phyloP scores from a whole-genome alignment of 2,113 vertebrate genomes.

The Desmodus rotundus region DNA sequence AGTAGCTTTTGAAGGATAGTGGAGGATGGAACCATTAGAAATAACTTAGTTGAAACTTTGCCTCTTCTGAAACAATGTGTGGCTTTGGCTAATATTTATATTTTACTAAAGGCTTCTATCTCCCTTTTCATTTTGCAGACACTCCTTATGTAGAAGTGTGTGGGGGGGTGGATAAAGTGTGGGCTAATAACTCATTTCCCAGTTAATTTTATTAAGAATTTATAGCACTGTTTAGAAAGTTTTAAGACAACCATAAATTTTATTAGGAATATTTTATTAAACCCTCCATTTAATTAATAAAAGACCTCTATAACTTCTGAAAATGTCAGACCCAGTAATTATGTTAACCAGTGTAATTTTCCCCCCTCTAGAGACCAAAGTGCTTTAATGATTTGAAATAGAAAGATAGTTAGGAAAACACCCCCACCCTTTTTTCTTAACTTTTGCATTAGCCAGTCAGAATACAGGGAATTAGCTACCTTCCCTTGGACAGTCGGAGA shows the following conservation, averaged over 20 bases:
- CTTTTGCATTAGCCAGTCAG: conserved; percentile 11
- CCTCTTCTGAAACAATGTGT: conserved; percentile 26
- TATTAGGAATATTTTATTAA: conserved; percentile 80
- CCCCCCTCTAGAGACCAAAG: conserved; percentile 57
- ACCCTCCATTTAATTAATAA: conserved; percentile 77
- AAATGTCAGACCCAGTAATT: conserved; percentile 68
- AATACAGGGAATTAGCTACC: conserved; percentile 45
- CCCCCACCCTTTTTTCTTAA: neutral
- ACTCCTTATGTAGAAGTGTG: conserved; percentile 20
- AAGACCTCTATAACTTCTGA: conserved; percentile 72
- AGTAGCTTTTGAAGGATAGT: neutral
- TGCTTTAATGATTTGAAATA: conserved; percentile 71
- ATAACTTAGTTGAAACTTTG: conserved; percentile 9
- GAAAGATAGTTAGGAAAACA: conserved; percentile 60
- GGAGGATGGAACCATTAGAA: neutral
- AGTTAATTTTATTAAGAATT: conserved; percentile 80
- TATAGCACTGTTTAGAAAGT: conserved; percentile 79
- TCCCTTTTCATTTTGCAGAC: conserved; percentile 53
- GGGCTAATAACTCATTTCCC: conserved; percentile 79
- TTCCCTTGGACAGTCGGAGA: neutral
- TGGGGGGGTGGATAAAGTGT: conserved; percentile 62
- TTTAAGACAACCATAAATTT: conserved; percentile 81
- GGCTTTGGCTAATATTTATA: conserved; percentile 61
- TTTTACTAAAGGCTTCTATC: conserved; percentile 71
- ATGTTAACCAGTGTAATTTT: conserved; percentile 62